Evolutionary conservation across 2,888 invertebrate genomes (phyloP).

Genomic region (Selenia dentaria): DNA sequence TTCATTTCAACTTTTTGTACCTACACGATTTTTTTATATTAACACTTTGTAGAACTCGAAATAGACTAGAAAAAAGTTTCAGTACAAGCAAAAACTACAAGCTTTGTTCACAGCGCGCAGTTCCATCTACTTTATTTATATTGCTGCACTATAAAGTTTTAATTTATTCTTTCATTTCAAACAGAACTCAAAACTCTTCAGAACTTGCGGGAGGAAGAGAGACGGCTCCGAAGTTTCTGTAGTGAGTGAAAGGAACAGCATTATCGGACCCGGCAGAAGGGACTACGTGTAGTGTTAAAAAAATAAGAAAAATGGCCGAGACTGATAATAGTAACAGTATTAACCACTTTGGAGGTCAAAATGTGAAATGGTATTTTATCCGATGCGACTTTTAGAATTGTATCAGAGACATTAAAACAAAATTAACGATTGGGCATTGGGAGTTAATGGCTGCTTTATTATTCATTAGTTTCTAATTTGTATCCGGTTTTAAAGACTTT

Average conservation of each 20-base stretch:
- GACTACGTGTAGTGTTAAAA: constrained; percentile 66
- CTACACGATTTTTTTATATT: neutral
- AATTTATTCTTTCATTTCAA: constrained; percentile 29
- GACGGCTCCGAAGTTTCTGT: constrained; percentile 73
- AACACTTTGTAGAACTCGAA: neutral
- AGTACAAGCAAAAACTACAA: constrained; percentile 14
- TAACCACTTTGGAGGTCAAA: constrained; percentile 53
- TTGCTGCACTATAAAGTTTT: constrained; percentile 20
- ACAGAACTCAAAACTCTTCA: constrained; percentile 70
- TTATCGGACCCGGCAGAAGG: constrained; percentile 65
- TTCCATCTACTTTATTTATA: constrained; percentile 21
- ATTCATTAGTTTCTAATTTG: constrained; percentile 36
- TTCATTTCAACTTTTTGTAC: too few relatives aligned
- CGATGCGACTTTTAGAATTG: constrained; percentile 28
- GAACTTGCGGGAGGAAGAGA: constrained; percentile 64
- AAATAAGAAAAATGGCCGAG: constrained; percentile 49
- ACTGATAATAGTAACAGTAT: constrained; percentile 76
- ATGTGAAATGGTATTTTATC: constrained; percentile 39
- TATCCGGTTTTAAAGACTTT: constrained; percentile 26
- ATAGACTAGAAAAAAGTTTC: constrained; percentile 8
- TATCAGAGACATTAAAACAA: constrained; percentile 30
- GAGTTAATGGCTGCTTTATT: constrained; percentile 30
- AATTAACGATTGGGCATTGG: constrained; percentile 31
- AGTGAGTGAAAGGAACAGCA: constrained; percentile 75
- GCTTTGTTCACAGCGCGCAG: constrained; percentile 15